Evolutionary conservation across 2,113 vertebrate species (phyloP), one percentile per base, ranked within the genome.

Genomic region (Microtus oregoni): DNA sequence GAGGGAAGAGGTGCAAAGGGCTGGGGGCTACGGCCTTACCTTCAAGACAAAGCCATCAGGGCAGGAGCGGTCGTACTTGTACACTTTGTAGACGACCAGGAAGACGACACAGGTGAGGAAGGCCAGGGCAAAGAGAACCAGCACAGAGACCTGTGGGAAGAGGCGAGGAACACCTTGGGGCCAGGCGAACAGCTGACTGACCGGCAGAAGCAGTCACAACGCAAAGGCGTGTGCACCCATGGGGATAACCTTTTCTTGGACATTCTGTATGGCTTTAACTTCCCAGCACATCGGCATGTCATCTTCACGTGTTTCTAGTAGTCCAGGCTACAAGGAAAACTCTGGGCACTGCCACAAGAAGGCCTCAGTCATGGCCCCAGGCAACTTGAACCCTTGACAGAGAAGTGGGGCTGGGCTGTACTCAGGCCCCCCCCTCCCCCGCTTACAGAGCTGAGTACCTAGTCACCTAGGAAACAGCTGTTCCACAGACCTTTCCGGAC

Each of bases 71-170:
- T 99, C 99, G 6, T 99, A 99, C 98, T 99, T 99, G 98, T 99
- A 99, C 97, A 99, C 99, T 98, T 99, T 99, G 98, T 99, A 99
- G 98, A 99, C 99, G 1, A 99, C 99, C 98, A 99, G 98, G 98
- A 99, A 99, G 97, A 99, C 99, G 83, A 99, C 98, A 50, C 99
- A 99, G 0, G 99, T 99, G 98, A 99, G 98, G 98, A 99, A 99
- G 0, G 99, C 99, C 97, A 99, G 98, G 70, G 99, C 99, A 88
- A 99, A 99, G 96, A 99, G 99, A 97, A 99, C 99, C 98, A 99
- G 98, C 98, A 99, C 98, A 0, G 99, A 99, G 92, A 99, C 99
- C 99, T 99, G 98, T 7, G 68, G 98, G 91, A 38, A 87, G 90
- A 98, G 86, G 76, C 6, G 4, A 76, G 78, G 35, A 55, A 1